Conservation (phyloP, 2,113 vertebrate genomes). For the Pica pica region DNA sequence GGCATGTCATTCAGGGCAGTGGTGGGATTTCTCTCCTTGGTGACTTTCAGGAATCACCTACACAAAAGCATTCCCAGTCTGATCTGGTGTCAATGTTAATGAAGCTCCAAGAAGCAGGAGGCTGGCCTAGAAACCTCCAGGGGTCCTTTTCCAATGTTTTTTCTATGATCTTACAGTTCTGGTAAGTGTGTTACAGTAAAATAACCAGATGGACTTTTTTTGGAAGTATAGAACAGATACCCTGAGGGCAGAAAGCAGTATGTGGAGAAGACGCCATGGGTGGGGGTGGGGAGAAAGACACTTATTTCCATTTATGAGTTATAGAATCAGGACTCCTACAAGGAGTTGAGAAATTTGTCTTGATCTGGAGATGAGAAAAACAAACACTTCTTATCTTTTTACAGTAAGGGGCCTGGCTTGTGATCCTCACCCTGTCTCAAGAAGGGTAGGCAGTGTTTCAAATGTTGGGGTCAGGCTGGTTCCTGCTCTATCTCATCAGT, state of each 20-base stretch:
- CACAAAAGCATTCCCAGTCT: not conserved
- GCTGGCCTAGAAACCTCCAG: conserved; percentile 31
- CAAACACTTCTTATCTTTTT: conserved; percentile 21
- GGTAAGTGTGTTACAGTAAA: conserved; percentile 46
- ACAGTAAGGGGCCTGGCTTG: not conserved
- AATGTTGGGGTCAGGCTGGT: not conserved
- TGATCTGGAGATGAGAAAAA: conserved; percentile 37
- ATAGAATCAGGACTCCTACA: conserved; percentile 23
- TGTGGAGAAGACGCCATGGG: not conserved
- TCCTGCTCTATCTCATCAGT: not conserved
- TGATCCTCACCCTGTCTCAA: not conserved
- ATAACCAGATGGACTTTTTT: conserved; percentile 58
- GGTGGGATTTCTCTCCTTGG: not conserved
- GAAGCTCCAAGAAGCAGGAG: not conserved
- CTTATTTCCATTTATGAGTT: conserved; percentile 51
- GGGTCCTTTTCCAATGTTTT: conserved; percentile 5
- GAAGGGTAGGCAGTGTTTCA: not conserved
- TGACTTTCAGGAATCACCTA: not conserved
- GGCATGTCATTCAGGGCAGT: not conserved
- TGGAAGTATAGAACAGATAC: conserved; percentile 54
- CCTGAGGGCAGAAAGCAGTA: conserved; percentile 55
- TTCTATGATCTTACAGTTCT: conserved; percentile 45
- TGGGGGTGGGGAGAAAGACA: not conserved
- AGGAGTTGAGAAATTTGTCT: conserved; percentile 44
- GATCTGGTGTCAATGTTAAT: not conserved